Percentiles rank a stretch among this genome's conserved stretches.
phyloP scores from a whole-genome alignment of 2,888 invertebrate species.

The Bombylius discolor region DNA sequence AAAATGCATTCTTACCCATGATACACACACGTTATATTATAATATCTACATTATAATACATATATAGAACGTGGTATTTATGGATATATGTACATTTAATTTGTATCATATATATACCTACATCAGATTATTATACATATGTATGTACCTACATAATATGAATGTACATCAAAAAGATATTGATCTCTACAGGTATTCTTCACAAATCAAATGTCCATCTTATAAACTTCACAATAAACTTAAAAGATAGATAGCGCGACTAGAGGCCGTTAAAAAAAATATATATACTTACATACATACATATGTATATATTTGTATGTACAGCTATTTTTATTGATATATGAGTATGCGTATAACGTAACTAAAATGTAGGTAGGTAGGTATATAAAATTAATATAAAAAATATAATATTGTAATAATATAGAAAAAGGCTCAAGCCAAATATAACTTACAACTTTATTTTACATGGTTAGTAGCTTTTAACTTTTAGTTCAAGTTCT shows the following conservation, averaged over 20 bases:
- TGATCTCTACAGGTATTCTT: constrained; percentile 5
- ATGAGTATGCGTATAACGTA: neutral
- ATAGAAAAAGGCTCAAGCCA: neutral
- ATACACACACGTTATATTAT: no score
- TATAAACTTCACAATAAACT: neutral
- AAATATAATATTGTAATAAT: no score
- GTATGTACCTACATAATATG: constrained; percentile 4
- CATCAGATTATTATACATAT: neutral
- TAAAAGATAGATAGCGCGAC: neutral
- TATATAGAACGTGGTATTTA: no score
- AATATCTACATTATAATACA: no score
- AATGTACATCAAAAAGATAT: constrained; percentile 6
- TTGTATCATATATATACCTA: no score
- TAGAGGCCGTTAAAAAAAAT: neutral
- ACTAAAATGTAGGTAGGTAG: no score
- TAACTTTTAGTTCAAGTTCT: neutral
- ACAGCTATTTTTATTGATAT: no score
- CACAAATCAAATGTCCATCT: constrained; percentile 9
- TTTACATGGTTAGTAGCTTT: neutral
- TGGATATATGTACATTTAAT: no score
- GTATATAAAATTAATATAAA: no score
- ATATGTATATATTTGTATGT: neutral
- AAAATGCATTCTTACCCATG: no score
- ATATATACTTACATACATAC: neutral
- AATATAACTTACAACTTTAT: neutral